These are phyloP conservation scores for Siniperca obscura DNA, from an alignment of 2,797 vertebrate genomes.

Conservation along the genomic window DNA sequence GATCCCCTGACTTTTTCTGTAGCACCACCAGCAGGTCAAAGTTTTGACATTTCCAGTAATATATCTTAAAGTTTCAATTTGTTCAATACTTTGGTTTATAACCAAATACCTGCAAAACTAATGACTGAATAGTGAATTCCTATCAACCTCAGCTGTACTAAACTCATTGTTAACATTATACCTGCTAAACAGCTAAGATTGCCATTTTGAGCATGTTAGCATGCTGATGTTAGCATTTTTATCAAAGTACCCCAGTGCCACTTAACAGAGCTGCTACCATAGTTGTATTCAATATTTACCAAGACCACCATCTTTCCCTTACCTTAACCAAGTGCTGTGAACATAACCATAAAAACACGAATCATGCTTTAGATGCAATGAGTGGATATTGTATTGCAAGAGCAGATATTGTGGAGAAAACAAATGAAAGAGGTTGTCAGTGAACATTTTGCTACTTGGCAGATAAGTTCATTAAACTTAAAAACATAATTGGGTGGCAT, in stretches of 20 bases:
- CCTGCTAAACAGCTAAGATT: not conserved
- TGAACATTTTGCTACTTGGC: too few species aligned
- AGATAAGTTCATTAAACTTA: too few species aligned
- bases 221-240: slow-evolving; percentile 1
- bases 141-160: not conserved
- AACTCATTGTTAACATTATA: not conserved
- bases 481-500: too few species aligned
- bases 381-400: not conserved
- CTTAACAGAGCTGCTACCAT: too few species aligned
- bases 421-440: too few species aligned
- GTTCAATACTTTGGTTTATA: not conserved
- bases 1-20: not conserved
- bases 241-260: not conserved
- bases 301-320: not conserved
- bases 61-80: too few species aligned
- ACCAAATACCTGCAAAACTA: not conserved
- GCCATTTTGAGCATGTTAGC: not conserved
- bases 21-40: not conserved
- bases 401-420: too few species aligned
- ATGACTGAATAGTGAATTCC: not conserved
- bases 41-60: not conserved
- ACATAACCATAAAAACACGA: not conserved
- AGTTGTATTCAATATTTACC: not conserved
- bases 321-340: not conserved
- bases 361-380: not conserved